Base-by-base conservation (phyloP, 2,113 vertebrate species). In the Chaetura pelagica region DNA sequence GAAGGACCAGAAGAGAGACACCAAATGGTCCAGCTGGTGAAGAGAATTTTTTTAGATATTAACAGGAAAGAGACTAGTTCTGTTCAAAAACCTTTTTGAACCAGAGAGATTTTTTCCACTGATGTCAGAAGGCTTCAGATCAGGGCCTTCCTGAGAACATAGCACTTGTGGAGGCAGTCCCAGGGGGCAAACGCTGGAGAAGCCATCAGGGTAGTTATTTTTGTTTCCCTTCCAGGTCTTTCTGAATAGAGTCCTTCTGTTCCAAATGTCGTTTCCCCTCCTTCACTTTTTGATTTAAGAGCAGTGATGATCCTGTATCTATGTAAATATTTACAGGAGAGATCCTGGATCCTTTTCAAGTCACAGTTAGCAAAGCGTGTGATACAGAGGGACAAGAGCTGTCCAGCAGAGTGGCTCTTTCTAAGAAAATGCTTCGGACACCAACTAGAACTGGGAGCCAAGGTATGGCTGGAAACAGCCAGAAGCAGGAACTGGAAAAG, bases 391-490 rank as follows among this genome's bases (percentile, higher is more conserved):
- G 64, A 42, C 44, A 86, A 93, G 90, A 90, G 52, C 85, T 90
- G 72, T 81, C 88, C 90, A 61, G 74, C 62, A 73, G 54, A 66
- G 48, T 18, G 8, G 35, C 34, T 90, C 67, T 84, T 94, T 94
- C 90, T 96, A 96, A 84, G 94, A 96, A 96, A 93, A 94, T 59
- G 32, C 40, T 84, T 96, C 86, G 95, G 92, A 69, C 77, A 95
- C n/a, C 35, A n/a, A 34, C 93, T 89, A 90, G 21, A 35, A 15
- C 40, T 84, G 66, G 16, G 54, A 89, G 54, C 22, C 76, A 89
- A 93, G 73, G 59, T 68, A 57, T 0, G 1, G 54, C 38, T 89
- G 79, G 78, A 94, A 93, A 55, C 68, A 79, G 92, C 40, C 88
- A 95, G 93, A 84, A 87, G 40, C 13, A 12, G 69, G 68, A 84